These are phyloP conservation scores for Protomyctophum bolini DNA, from an alignment of 2,113 vertebrate genomes.

Conservation along the genomic window DNA sequence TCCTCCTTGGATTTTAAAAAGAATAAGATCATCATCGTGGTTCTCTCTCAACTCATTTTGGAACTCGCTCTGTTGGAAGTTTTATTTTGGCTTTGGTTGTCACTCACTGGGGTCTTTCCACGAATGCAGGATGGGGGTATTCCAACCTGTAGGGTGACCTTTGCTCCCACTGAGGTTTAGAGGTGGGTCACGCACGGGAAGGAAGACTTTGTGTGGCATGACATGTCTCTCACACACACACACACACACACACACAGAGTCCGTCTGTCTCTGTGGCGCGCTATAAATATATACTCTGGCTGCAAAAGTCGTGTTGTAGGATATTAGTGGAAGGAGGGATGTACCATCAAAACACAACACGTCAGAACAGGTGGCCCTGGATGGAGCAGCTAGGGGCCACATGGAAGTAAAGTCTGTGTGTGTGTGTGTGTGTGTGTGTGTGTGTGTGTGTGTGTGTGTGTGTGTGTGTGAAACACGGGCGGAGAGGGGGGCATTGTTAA, in stretches of 20 bases:
- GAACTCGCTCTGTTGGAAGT: too few species aligned
- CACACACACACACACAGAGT: not conserved
- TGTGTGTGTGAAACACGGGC: slow-evolving; percentile 4
- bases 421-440: slow-evolving; percentile 11
- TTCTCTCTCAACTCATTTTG: too few species aligned
- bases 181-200: slow-evolving; percentile 26
- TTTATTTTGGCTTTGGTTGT: too few species aligned
- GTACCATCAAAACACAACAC: slow-evolving; percentile 43
- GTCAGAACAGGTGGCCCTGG: slow-evolving; percentile 56
- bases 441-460: slow-evolving; percentile 11
- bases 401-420: not conserved
- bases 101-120: too few species aligned
- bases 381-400: not conserved
- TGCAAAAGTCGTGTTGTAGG: slow-evolving; percentile 3
- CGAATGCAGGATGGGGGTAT: not conserved
- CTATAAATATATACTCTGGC: slow-evolving; percentile 48
- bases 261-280: not conserved
- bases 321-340: slow-evolving; percentile 45
- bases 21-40: too few species aligned
- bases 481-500: not conserved
- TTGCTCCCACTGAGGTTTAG: not conserved
- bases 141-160: slow-evolving; percentile 5
- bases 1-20: too few species aligned
- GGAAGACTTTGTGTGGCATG: slow-evolving; percentile 31
- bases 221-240: not conserved